Evolutionary conservation across 2,113 vertebrate species (phyloP).

Genomic region (Macroglossus sobrinus): DNA sequence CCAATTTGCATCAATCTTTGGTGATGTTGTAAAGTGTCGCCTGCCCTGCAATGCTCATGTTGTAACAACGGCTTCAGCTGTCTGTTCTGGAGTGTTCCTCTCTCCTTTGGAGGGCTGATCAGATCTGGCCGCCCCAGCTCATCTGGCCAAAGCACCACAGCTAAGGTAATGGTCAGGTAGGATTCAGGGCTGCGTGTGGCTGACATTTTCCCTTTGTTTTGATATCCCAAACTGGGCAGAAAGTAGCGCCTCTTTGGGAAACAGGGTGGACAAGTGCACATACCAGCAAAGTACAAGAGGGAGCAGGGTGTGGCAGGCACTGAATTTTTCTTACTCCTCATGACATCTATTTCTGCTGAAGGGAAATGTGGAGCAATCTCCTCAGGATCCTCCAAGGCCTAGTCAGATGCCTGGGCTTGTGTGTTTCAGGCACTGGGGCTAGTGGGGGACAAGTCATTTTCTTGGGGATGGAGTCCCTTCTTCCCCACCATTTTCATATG

Average conservation of each 20-base stretch:
- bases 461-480: background rate
- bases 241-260: background rate
- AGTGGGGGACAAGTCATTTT: background rate
- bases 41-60: background rate
- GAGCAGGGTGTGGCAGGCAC: background rate
- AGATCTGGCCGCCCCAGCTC: background rate
- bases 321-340: background rate
- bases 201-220: background rate
- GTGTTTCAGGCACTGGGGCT: background rate
- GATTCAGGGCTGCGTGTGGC: background rate
- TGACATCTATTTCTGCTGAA: background rate
- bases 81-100: background rate
- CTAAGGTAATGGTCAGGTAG: accelerated
- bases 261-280: background rate
- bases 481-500: background rate
- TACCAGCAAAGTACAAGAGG: background rate
- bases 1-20: conserved; percentile 76
- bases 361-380: background rate
- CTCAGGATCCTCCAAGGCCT: background rate
- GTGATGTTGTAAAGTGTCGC: conserved; percentile 29
- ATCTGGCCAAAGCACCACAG: background rate
- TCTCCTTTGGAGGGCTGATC: background rate
- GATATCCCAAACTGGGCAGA: background rate
- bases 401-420: background rate
- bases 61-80: background rate